Conservation (phyloP, 1,140 invertebrate genomes). For the Musca vetustissima region DNA sequence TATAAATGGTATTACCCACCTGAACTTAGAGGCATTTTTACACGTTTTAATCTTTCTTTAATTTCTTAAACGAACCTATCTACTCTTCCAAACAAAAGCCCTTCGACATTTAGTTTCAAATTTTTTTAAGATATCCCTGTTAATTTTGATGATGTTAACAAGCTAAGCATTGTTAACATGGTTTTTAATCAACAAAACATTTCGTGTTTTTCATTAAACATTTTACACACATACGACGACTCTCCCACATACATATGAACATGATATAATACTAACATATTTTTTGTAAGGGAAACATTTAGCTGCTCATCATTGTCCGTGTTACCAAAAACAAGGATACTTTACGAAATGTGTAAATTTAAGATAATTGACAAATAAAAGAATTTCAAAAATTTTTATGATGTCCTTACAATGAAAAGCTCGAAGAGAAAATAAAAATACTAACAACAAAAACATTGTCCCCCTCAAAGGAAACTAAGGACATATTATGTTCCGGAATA, state of each 20-base stretch:
- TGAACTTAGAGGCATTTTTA: too few species aligned
- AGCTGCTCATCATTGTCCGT: too few species aligned
- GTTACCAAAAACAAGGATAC: neutral
- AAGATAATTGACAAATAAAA: conserved; percentile 22
- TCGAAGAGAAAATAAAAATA: too few species aligned
- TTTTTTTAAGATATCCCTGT: neutral
- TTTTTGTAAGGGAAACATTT: too few species aligned
- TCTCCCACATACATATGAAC: too few species aligned
- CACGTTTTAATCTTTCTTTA: too few species aligned
- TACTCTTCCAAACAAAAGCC: too few species aligned
- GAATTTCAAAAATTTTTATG: conserved; percentile 19
- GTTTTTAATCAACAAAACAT: conserved; percentile 10
- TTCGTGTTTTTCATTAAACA: conserved; percentile 11
- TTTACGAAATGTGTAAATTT: conserved; percentile 12
- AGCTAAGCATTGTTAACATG: conserved; percentile 16
- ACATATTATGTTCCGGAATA: neutral
- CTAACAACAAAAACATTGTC: too few species aligned
- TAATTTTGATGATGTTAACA: conserved; percentile 7
- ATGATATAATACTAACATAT: too few species aligned
- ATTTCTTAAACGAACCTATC: too few species aligned
- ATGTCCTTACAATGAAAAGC: conserved; percentile 10
- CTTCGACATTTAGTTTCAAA: too few species aligned
- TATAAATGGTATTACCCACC: too few species aligned
- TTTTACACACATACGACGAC: neutral
- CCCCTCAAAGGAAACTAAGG: neutral